Evolutionary conservation across 2,888 invertebrate genomes (phyloP), one percentile per base, ranked within the genome.

Genomic region (Xestia rhomboidea): DNA sequence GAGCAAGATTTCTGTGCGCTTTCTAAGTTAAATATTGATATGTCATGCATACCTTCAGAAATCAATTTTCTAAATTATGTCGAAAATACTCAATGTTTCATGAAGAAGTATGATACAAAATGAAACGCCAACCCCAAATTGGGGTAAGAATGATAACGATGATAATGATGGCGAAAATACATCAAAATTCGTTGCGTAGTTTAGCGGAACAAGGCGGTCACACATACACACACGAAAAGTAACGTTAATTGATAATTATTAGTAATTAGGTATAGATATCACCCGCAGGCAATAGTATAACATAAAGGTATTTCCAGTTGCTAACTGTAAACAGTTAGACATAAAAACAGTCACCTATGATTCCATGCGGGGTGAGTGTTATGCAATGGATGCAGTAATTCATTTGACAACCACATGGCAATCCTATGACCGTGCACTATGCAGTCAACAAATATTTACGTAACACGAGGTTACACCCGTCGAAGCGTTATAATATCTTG

Each of bases 351-450:
- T 57, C 24, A 41, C 4, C 11, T 51, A 51, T 68, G 27, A 64
- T 76, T 76, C 66, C 49, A 68, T 63, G 69, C 69, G 46, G 62
- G 66, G 70, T 34, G 3, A n/a, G 49, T 73, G 67, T 79, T 68
- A 62, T 75, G 71, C 63, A 79, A 81, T 68, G 24, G 49, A 51
- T 63, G 86, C 86, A 76, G n/a, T 83, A 68, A 79, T 70, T 67
- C 67, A 76, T 73, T 73, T 66, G 66, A 85, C 60, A 76, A 75
- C 38, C 75, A 68, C 67, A 76, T 76, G 68, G 30, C 75, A 51
- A 49, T 70, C n/a, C 63, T 44, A 49, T 51, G 72, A 81, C 44
- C 73, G n/a, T 71, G 51, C 64, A 73, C 60, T 67, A 60, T 60
- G 71, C 71, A 51, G 51, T 73, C 51, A 76, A 77, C 66, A 81